A percentile compares a stretch with the other conserved stretches of the same genome.
Evolutionary conservation across 2,888 invertebrate genomes (phyloP).

Genomic region (Ecliptopera silaceata): DNA sequence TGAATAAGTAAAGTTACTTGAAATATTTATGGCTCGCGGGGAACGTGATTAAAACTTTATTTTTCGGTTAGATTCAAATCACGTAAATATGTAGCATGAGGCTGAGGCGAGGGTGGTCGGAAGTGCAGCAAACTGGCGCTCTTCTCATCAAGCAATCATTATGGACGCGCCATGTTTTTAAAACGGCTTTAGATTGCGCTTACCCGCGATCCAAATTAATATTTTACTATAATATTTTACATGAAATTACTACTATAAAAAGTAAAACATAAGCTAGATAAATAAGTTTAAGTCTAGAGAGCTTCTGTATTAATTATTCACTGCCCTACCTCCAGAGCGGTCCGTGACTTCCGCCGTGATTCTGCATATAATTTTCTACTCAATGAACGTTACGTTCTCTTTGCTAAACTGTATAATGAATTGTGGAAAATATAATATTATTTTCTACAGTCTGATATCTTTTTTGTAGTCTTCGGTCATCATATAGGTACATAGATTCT

Average conservation of each 20-base stretch:
- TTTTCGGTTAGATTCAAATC: conserved; percentile 39
- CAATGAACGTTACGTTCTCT: conserved; percentile 55
- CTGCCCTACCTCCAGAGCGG: conserved; percentile 57
- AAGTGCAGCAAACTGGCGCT: conserved; percentile 60
- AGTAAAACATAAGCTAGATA: conserved; percentile 52
- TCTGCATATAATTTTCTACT: conserved; percentile 80
- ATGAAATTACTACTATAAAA: conserved; percentile 62
- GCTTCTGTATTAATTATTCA: conserved; percentile 70
- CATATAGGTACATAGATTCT: not conserved
- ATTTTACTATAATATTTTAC: conserved; percentile 66
- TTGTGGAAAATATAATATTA: conserved; percentile 29
- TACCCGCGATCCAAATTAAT: conserved; percentile 73
- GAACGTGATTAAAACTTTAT: conserved; percentile 38
- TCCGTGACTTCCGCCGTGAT: conserved; percentile 71
- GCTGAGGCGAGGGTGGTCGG: conserved; percentile 32
- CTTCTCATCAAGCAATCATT: conserved; percentile 78
- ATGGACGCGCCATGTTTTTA: conserved; percentile 79
- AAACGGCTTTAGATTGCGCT: conserved; percentile 73
- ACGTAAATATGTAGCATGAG: conserved; percentile 43
- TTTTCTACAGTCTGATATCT: conserved; percentile 15
- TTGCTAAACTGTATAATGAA: conserved; percentile 34
- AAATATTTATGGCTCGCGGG: conserved; percentile 30
- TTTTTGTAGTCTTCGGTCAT: not conserved
- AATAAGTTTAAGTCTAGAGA: conserved; percentile 58
- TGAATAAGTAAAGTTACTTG: conserved; percentile 28